Percentiles rank a stretch among this genome's conserved stretches.
phyloP scores from a whole-genome alignment of 1,140 invertebrate genomes.

The Parasteatoda tepidariorum region DNA sequence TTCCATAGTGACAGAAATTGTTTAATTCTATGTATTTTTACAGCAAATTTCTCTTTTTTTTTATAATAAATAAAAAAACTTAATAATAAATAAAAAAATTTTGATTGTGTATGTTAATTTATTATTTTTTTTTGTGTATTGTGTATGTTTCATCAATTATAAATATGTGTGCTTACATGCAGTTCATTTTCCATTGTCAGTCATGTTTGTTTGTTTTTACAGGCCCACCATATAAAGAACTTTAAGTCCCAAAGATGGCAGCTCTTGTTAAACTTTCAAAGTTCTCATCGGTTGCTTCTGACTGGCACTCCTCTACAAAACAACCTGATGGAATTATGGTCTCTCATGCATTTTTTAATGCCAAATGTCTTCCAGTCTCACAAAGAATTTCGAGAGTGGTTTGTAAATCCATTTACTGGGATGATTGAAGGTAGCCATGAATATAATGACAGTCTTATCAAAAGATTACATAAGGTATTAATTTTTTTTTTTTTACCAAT shows the following conservation, averaged over 20 bases:
- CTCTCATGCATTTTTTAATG: constrained; percentile 99
- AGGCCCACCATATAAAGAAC: constrained; percentile 99
- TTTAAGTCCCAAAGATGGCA: constrained; percentile 99
- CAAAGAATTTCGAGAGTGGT: constrained; percentile 96
- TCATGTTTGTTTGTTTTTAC: background rate
- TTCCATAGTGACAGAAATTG: too few species aligned
- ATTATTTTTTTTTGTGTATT: too few species aligned
- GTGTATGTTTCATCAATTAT: too few species aligned
- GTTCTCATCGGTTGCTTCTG: constrained; percentile 90
- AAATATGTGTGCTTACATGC: background rate
- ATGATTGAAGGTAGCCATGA: constrained; percentile 98
- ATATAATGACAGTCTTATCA: constrained; percentile 94
- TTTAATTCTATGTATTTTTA: too few species aligned
- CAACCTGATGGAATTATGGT: constrained; percentile 99
- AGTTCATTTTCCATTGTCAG: background rate
- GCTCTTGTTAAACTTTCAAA: constrained; percentile 95
- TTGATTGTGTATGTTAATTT: too few species aligned
- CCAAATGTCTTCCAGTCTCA: constrained; percentile 99
- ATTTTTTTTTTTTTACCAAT: background rate
- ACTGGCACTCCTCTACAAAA: constrained; percentile 99
- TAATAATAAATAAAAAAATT: too few species aligned
- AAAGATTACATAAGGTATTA: constrained; percentile 92
- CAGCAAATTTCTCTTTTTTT: too few species aligned
- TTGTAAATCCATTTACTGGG: constrained; percentile 96
- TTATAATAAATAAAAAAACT: too few species aligned